phyloP scores from a whole-genome alignment of 2,113 vertebrate genomes.

The Diphyllodes magnificus region DNA sequence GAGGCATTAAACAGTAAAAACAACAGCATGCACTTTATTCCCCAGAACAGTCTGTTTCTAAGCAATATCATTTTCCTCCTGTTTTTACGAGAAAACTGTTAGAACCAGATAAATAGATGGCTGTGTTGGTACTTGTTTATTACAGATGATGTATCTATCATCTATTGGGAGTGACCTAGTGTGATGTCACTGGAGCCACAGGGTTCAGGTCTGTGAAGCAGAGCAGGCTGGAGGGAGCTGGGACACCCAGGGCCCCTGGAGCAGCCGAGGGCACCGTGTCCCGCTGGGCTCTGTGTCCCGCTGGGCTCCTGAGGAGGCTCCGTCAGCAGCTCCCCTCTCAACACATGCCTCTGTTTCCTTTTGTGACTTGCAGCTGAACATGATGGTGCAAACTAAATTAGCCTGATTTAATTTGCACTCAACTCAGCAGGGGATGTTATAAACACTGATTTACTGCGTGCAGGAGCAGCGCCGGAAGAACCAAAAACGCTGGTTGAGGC shows the following conservation, averaged over 20 bases:
- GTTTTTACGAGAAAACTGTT: slow-evolving; percentile 5
- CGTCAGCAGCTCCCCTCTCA: background rate
- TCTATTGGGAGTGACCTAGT: background rate
- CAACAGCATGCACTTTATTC: background rate
- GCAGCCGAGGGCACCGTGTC: background rate
- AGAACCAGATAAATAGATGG: background rate
- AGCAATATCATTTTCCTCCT: background rate
- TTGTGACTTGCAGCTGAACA: slow-evolving; percentile 1
- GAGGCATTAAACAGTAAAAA: slow-evolving; percentile 21
- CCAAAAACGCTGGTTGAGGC: background rate
- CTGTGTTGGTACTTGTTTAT: background rate
- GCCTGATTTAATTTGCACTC: slow-evolving; percentile 45
- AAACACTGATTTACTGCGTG: slow-evolving; percentile 32
- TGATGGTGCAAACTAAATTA: slow-evolving; percentile 7
- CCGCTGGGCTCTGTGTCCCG: background rate
- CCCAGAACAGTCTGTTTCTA: slow-evolving; percentile 12
- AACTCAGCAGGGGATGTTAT: background rate
- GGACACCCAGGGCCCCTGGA: background rate
- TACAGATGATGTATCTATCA: background rate
- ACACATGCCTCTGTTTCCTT: background rate
- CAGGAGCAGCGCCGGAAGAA: background rate
- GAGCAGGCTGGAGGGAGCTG: background rate
- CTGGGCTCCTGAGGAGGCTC: fast-evolving
- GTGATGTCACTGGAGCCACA: background rate
- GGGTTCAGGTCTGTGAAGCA: background rate